Base-by-base conservation (phyloP, 2,113 vertebrate species). In the Felis chaus region DNA sequence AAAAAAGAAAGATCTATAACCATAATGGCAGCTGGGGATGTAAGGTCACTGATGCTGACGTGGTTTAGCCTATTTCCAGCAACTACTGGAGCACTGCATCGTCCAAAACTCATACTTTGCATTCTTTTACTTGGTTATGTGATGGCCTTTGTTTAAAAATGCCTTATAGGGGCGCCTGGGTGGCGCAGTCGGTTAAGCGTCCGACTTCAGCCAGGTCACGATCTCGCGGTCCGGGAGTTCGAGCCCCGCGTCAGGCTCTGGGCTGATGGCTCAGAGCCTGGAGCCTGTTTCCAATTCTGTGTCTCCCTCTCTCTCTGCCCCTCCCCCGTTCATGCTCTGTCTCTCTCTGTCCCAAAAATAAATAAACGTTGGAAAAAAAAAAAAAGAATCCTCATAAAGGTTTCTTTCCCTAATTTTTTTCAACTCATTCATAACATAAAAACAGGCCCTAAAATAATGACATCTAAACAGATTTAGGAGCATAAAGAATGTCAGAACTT, bases 391-490 rank as follows among this genome's bases (percentile, higher is more conserved):
- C 45, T 85, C 29, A 48, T 63, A 45, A 39, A 68, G 19, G 89
- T 71, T 66, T 71, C 9, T 68, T 94, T 89, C 85, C 18, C 45
- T 71, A 61, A 73, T 45, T 73, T 0, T 39, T 39, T 39, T 81
- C n/a, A 48, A 83, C 39, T 63, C 0, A 69, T 39, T 90, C 39
- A 3, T 79, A 79, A 88, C 94, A 95, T 41, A 95, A 65, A 89
- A 69, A 74, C 33, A 87, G 6, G n/a, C 0, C 5, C 21, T 94
- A 48, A 96, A 89, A 78, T 74, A 94, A 90, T 21, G 25, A 55
- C 31, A 19, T 48, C 57, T 61, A 55, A 76, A 65, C 13, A 84
- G 14, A 63, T 21, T 3, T 48, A 74, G 45, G 79, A 74, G 21
- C 68, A 63, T 66, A 87, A 94, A 23, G 3, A 61, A 83, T 19